Evolutionary conservation across 2,888 invertebrate genomes (phyloP).

Genomic region (Syrphus vitripennis): DNA sequence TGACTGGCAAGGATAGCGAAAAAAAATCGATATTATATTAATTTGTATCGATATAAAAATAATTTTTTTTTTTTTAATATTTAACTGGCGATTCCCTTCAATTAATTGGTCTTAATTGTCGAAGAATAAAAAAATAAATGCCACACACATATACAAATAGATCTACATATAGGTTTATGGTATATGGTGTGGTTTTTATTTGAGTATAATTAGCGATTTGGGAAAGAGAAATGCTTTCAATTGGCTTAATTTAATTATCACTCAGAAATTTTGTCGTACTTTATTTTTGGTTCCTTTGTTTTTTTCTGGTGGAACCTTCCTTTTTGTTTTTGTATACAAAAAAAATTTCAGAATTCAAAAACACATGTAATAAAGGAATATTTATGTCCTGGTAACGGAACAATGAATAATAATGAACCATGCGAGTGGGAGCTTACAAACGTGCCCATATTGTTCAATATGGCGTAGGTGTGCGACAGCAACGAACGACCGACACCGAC

Average conservation of each 20-base stretch:
- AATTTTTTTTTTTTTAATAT: background rate
- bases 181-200: background rate
- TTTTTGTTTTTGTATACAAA: background rate
- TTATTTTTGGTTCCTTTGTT: background rate
- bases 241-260: constrained; percentile 12
- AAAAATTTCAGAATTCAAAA: background rate
- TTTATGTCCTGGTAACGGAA: constrained; percentile 27
- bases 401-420: constrained; percentile 48
- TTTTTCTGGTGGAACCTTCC: too few relatives aligned
- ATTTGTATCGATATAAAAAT: background rate
- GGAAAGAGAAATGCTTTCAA: background rate
- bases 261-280: background rate
- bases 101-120: background rate
- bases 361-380: constrained; percentile 11
- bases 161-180: background rate
- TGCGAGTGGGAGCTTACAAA: constrained; percentile 9
- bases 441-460: constrained; percentile 12
- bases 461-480: background rate
- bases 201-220: background rate
- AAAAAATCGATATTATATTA: constrained; percentile 40
- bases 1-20: background rate
- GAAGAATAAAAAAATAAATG: background rate
- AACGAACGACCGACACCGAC: too few relatives aligned
- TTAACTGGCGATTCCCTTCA: background rate
- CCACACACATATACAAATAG: background rate